Evolutionary conservation across 2,113 vertebrate genomes (phyloP), one percentile per base, ranked within the genome.

Genomic region (Pterocles burchelli): DNA sequence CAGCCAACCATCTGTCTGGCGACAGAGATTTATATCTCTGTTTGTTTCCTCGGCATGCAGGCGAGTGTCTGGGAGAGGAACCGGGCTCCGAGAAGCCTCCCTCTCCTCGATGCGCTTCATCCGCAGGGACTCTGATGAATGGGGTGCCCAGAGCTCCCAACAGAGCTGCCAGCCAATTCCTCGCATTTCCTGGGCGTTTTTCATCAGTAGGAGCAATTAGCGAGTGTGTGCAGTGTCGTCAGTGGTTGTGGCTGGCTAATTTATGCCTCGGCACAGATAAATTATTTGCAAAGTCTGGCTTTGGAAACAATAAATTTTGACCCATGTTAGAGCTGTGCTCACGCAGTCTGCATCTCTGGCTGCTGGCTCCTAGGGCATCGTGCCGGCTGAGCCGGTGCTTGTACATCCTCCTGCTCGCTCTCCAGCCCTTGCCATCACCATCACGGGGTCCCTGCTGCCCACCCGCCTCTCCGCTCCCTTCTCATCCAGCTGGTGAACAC

Each of bases 101-200:
- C 5, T 55, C 41, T 48, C 79, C 80, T 61, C 24, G 3, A 10
- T 24, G 74, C 5, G 0, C 51, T 59, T 5, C 17, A 11, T 94
- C 90, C 82, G 34, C n/a, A 0, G 79, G 29, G 83, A 29, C 62
- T 51, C 88, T 94, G 94, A 97, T 85, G 68, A 77, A 94, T 94
- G 85, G 77, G 73, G 61, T 66, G 62, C 82, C 68, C 77, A 17
- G 58, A 0, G 4, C 85, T 72, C 48, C 6, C 1, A 28, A 25
- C 0, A 0, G 51, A 81, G 71, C 88, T 63, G 61, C 5, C 9
- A 41, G 78, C 79, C 46, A 9, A 14, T 17, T 70, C 77, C 71
- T 36, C 38, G 38, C 43, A 14, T 58, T 84, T 58, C 63, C 38
- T 33, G 62, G 43, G 49, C 63, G 31, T 65, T 49, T 70, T 88